These are phyloP conservation scores for Gambusia affinis DNA, from an alignment of 2,113 vertebrate species.

Conservation along the genomic window DNA sequence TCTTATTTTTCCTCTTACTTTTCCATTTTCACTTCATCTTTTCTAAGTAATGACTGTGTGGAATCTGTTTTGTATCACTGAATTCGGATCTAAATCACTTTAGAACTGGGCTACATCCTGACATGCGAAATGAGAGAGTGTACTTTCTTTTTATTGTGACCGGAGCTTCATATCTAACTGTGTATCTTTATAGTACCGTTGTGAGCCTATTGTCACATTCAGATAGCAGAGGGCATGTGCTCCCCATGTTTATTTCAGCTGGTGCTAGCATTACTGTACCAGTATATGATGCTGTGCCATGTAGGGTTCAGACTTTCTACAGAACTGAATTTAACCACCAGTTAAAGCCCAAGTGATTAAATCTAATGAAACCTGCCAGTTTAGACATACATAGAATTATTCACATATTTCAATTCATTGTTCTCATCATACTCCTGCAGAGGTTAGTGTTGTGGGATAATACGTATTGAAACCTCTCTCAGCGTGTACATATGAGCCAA, in stretches of 20 bases:
- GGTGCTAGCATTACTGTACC: constrained; percentile 42
- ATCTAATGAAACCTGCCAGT: constrained; percentile 35
- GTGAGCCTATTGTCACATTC: background rate
- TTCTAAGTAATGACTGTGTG: background rate
- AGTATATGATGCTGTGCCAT: constrained; percentile 41
- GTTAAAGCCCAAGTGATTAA: constrained; percentile 16
- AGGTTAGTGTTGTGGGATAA: constrained; percentile 43
- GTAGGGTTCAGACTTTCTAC: constrained; percentile 41
- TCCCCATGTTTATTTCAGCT: constrained; percentile 6
- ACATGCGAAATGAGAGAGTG: background rate
- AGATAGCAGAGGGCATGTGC: background rate
- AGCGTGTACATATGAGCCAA: constrained; percentile 75
- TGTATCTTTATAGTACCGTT: background rate
- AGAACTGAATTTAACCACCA: constrained; percentile 29
- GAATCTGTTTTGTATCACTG: background rate
- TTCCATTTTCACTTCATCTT: background rate
- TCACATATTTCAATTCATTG: constrained; percentile 45
- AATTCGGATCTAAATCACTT: background rate
- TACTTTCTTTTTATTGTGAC: background rate
- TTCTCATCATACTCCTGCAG: constrained; percentile 52
- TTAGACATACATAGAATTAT: constrained; percentile 54
- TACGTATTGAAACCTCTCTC: constrained; percentile 57
- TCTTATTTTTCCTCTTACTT: background rate
- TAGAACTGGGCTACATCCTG: background rate
- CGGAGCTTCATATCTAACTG: background rate